phyloP scores from a whole-genome alignment of 2,888 invertebrate species.

The Apodemia zela region DNA sequence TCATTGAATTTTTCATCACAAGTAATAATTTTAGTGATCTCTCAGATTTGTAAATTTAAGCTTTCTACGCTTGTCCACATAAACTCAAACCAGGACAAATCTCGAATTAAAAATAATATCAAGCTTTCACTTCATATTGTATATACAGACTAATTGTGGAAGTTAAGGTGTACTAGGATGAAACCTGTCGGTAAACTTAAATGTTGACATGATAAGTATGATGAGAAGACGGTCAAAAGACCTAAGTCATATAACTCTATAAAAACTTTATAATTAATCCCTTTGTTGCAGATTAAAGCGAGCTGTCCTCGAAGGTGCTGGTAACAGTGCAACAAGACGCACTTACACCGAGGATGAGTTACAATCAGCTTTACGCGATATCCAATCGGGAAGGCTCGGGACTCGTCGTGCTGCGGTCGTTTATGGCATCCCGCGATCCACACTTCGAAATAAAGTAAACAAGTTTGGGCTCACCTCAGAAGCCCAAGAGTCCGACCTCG shows the following conservation, averaged over 20 bases:
- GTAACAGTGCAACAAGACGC: constrained; percentile 83
- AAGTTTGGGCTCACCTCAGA: constrained; percentile 86
- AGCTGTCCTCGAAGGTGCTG: constrained; percentile 46
- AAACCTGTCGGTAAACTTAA: too few relatives aligned
- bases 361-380: constrained; percentile 95
- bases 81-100: too few relatives aligned
- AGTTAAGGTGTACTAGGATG: too few relatives aligned
- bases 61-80: too few relatives aligned
- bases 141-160: too few relatives aligned
- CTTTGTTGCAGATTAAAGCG: constrained; percentile 70
- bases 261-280: neutral
- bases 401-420: constrained; percentile 96
- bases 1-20: too few relatives aligned
- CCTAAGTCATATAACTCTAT: too few relatives aligned
- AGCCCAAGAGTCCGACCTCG: constrained; percentile 82
- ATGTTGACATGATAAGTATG: too few relatives aligned
- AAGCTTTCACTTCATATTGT: too few relatives aligned
- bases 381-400: constrained; percentile 94
- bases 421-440: constrained; percentile 98
- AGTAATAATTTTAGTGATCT: too few relatives aligned
- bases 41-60: too few relatives aligned
- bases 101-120: too few relatives aligned
- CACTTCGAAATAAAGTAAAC: constrained; percentile 96
- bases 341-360: constrained; percentile 98
- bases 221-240: neutral